Evolutionary conservation across 1,140 invertebrate genomes (phyloP).

Genomic region (Tetramorium alpestre): DNA sequence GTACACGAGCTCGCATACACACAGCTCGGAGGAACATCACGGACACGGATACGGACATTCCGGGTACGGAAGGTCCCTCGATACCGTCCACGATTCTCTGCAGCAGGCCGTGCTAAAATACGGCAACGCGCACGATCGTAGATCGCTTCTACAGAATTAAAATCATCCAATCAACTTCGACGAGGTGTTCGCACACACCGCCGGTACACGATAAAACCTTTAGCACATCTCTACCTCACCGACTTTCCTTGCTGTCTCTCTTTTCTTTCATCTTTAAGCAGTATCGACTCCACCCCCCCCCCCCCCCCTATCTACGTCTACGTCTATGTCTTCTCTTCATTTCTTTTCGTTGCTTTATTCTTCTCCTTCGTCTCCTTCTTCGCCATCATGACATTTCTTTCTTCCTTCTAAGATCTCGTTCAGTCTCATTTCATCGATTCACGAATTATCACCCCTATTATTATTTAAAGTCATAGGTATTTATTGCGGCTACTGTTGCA

Average conservation of each 20-base stretch:
- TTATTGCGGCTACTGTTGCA: slow-evolving; percentile 79
- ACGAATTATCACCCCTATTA: slow-evolving; percentile 42
- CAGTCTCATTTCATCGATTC: slow-evolving; percentile 59
- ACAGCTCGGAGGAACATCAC: slow-evolving; percentile 90
- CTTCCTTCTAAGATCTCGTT: slow-evolving; percentile 36
- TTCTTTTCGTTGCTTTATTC: neutral
- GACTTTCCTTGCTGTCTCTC: slow-evolving; percentile 38
- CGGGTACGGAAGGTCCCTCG: slow-evolving; percentile 87
- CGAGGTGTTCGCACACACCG: neutral
- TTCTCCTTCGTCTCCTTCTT: neutral
- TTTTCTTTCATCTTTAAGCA: slow-evolving; percentile 24
- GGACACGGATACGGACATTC: slow-evolving; percentile 85
- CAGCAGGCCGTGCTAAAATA: slow-evolving; percentile 82
- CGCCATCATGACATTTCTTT: neutral
- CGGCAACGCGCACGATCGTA: slow-evolving; percentile 82
- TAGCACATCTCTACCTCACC: slow-evolving; percentile 74
- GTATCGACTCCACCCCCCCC: neutral
- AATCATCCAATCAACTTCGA: slow-evolving; percentile 15
- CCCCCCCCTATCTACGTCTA: too few species aligned
- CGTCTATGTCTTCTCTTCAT: neutral
- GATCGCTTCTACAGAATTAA: slow-evolving; percentile 71
- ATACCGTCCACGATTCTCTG: slow-evolving; percentile 75
- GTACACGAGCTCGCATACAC: slow-evolving; percentile 90
- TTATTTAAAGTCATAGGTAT: slow-evolving; percentile 77
- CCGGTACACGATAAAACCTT: slow-evolving; percentile 54